These are phyloP conservation scores for Plecotus auritus DNA, from an alignment of 2,113 vertebrate genomes.

Conservation along the genomic window DNA sequence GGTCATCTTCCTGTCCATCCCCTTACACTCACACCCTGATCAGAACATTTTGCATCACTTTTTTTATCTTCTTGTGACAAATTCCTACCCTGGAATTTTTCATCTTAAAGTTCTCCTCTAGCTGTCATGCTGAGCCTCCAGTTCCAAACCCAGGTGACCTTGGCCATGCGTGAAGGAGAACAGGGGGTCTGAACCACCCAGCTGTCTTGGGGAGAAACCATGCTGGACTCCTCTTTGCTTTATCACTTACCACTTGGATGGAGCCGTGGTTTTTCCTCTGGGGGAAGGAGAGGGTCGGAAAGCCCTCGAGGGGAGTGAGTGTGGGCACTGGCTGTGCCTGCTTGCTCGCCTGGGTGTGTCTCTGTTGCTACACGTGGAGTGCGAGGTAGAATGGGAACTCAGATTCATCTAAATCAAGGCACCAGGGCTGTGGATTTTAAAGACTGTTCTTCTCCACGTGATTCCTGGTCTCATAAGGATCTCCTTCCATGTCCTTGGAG, in stretches of 20 bases:
- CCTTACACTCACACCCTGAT: neutral
- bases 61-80: neutral
- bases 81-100: neutral
- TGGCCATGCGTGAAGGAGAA: neutral
- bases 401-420: rapidly evolving
- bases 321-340: rapidly evolving
- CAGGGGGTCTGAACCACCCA: rapidly evolving
- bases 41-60: neutral
- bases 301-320: rapidly evolving
- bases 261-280: neutral
- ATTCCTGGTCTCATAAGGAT: neutral
- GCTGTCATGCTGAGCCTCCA: no score
- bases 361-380: rapidly evolving
- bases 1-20: neutral
- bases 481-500: neutral
- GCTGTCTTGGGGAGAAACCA: neutral
- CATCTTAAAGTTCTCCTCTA: neutral
- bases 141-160: neutral
- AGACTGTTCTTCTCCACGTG: neutral
- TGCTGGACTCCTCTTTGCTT: neutral
- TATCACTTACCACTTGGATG: neutral
- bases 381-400: neutral
- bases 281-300: neutral
- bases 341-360: no score
- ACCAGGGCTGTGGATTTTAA: neutral